Percentiles rank a stretch among this genome's conserved stretches.
These are phyloP conservation scores for Diorhabda sublineata DNA, from an alignment of 1,140 invertebrate species.

Conservation along the genomic window DNA sequence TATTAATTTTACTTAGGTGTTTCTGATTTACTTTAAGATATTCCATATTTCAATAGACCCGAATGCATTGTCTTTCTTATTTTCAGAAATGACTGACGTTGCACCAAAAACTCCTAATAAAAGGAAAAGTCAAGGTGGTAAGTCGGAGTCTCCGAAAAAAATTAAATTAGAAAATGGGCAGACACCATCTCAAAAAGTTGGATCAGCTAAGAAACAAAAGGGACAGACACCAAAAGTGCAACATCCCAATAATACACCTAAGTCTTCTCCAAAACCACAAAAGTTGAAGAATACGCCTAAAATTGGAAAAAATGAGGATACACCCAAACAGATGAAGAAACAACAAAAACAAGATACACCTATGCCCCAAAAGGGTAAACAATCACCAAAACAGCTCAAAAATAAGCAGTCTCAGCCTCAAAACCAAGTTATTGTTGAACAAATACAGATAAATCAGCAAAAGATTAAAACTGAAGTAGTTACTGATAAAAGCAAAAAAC, in stretches of 20 bases:
- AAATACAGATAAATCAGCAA: neutral
- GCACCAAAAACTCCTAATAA: constrained; percentile 31
- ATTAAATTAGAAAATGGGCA: constrained; percentile 12
- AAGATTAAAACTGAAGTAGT: neutral
- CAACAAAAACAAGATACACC: neutral
- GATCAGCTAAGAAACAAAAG: constrained; percentile 10
- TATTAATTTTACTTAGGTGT: too few species aligned
- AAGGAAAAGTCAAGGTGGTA: constrained; percentile 23
- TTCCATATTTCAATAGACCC: too few species aligned
- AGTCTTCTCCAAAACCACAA: neutral
- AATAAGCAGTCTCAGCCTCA: neutral
- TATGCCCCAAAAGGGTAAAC: neutral
- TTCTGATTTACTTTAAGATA: too few species aligned
- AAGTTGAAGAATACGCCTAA: neutral
- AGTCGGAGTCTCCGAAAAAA: constrained; percentile 19
- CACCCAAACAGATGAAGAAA: constrained; percentile 7
- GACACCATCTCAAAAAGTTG: constrained; percentile 7
- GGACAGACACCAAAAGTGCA: constrained; percentile 7
- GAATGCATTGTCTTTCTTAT: neutral
- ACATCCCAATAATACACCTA: neutral
- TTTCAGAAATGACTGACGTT: constrained; percentile 28
- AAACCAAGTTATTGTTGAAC: too few species aligned
- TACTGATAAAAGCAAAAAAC: neutral
- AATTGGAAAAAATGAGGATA: neutral
- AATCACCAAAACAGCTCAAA: neutral